Evolutionary conservation across 2,888 invertebrate species (phyloP).

Genomic region (Mesorhabditis spiculigera): DNA sequence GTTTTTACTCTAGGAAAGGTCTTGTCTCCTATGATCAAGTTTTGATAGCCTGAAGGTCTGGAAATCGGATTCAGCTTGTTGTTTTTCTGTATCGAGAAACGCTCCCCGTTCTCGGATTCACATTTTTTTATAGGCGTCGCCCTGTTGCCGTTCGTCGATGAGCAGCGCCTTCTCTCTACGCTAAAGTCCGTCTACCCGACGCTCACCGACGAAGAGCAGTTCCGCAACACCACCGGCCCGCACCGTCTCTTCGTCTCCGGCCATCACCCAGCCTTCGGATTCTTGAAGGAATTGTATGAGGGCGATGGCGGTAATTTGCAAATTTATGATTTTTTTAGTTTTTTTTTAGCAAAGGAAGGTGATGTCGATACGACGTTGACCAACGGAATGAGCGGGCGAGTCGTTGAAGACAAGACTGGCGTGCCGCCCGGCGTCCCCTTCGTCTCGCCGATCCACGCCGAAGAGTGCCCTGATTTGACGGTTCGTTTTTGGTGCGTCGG

Average conservation of each 20-base stretch:
- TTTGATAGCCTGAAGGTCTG: no score
- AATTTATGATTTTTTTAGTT: not conserved
- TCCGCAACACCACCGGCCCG: slow-evolving; percentile 80
- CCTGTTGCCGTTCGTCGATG: slow-evolving; percentile 93
- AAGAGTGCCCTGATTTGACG: slow-evolving; percentile 35
- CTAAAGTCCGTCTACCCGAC: slow-evolving; percentile 69
- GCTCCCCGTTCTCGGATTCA: no score
- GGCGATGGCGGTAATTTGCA: slow-evolving; percentile 55
- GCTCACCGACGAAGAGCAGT: slow-evolving; percentile 79
- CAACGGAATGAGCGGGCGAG: slow-evolving; percentile 80
- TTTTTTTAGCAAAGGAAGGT: slow-evolving; percentile 25
- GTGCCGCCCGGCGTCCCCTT: slow-evolving; percentile 60
- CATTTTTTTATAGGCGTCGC: slow-evolving; percentile 74
- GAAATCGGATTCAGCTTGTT: no score
- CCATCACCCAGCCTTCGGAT: slow-evolving; percentile 71
- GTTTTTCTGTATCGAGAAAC: no score
- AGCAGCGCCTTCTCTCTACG: slow-evolving; percentile 73
- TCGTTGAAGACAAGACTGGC: slow-evolving; percentile 73
- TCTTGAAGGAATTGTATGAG: slow-evolving; percentile 72
- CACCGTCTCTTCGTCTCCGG: slow-evolving; percentile 82
- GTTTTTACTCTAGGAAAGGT: no score
- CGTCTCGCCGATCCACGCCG: slow-evolving; percentile 59
- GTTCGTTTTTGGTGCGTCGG: slow-evolving; percentile 10
- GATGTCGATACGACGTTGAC: slow-evolving; percentile 70
- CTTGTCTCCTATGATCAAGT: no score